These are phyloP conservation scores for Pempheris klunzingeri DNA, from an alignment of 2,797 vertebrate species.

Conservation along the genomic window DNA sequence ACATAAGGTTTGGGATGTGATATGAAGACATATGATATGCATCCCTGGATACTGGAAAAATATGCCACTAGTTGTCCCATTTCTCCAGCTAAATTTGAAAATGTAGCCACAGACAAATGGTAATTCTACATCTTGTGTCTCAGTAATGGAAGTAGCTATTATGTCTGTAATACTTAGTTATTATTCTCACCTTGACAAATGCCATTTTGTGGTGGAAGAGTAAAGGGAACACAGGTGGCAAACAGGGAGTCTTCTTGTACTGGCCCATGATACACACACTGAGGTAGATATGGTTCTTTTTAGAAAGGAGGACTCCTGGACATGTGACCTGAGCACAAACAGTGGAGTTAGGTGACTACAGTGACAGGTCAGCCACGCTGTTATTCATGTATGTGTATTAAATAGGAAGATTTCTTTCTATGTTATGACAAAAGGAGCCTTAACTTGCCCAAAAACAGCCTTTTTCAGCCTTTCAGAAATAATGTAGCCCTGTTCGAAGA, in stretches of 20 bases:
- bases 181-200: constrained; percentile 91
- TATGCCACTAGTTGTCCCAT: background rate
- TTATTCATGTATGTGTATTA: background rate
- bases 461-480: background rate
- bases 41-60: background rate
- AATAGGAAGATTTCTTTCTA: background rate
- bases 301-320: constrained; percentile 88
- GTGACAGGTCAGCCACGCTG: background rate
- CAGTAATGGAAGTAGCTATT: background rate
- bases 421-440: background rate
- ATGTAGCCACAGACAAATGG: background rate
- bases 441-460: background rate
- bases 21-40: background rate
- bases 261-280: constrained; percentile 92
- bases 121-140: background rate
- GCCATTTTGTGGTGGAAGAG: constrained; percentile 90
- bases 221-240: constrained; percentile 91
- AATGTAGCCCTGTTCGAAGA: background rate
- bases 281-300: constrained; percentile 89
- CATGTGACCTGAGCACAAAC: constrained; percentile 88
- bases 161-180: background rate
- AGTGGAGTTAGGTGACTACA: background rate
- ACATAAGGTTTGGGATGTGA: background rate
- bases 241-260: constrained; percentile 88
- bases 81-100: background rate